These are phyloP conservation scores for Zenarchopterus dispar DNA, from an alignment of 2,797 vertebrate genomes.

Conservation along the genomic window DNA sequence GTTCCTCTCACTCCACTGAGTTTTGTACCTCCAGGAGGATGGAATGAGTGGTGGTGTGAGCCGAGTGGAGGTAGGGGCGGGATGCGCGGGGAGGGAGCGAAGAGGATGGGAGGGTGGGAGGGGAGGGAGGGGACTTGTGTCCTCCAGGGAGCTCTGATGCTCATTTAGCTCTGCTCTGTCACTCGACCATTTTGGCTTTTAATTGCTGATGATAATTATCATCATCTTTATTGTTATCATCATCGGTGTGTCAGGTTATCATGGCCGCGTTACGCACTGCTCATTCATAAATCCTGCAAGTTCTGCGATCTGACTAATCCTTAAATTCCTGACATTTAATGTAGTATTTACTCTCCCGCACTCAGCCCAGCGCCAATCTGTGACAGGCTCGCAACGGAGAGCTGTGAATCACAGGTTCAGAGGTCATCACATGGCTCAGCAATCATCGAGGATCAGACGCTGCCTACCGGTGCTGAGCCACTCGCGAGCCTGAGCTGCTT, in stretches of 20 bases:
- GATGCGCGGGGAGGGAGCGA: not conserved
- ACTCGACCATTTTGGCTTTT: slow-evolving; percentile 84
- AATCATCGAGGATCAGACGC: slow-evolving; percentile 74
- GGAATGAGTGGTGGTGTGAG: slow-evolving; percentile 77
- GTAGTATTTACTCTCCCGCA: slow-evolving; percentile 74
- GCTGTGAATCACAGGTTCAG: slow-evolving; percentile 75
- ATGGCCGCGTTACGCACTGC: slow-evolving; percentile 42
- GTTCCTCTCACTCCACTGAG: slow-evolving; percentile 96
- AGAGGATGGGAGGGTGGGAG: not conserved
- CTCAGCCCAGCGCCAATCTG: slow-evolving; percentile 68
- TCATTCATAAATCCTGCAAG: slow-evolving; percentile 73
- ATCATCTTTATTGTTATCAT: slow-evolving; percentile 77
- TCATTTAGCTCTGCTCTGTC: slow-evolving; percentile 91
- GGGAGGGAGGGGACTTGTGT: slow-evolving; percentile 41
- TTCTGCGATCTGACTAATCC: slow-evolving; percentile 67
- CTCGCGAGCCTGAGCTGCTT: slow-evolving; percentile 14
- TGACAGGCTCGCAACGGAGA: slow-evolving; percentile 72
- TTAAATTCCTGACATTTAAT: slow-evolving; percentile 77
- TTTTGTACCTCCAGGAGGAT: slow-evolving; percentile 94
- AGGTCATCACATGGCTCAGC: slow-evolving; percentile 67
- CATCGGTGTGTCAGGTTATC: slow-evolving; percentile 70
- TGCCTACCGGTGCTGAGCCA: slow-evolving; percentile 62
- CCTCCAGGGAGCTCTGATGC: slow-evolving; percentile 91
- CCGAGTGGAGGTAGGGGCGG: slow-evolving; percentile 47
- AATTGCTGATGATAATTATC: slow-evolving; percentile 82